A percentile compares a stretch with the other conserved stretches of the same genome.
phyloP scores from a whole-genome alignment of 2,888 invertebrate genomes.

The Gymnoscelis rufifasciata region DNA sequence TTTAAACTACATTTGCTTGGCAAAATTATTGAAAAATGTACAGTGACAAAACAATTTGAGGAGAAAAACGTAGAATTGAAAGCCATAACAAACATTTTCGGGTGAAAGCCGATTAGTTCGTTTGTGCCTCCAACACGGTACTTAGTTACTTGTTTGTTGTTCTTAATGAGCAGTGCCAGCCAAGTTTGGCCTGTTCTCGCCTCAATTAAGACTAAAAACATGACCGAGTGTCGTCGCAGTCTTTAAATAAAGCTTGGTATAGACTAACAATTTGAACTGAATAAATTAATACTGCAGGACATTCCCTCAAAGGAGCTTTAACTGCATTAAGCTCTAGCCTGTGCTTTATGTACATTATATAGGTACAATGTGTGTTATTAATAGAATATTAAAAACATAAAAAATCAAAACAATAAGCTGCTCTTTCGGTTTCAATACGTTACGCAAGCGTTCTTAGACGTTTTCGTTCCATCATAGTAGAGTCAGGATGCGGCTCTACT shows the following conservation, averaged over 20 bases:
- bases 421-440: no score
- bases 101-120: constrained; percentile 70
- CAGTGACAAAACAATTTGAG: no score
- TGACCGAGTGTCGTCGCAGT: constrained; percentile 57
- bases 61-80: constrained; percentile 22
- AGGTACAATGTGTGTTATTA: no score
- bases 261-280: neutral
- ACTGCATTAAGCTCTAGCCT: neutral
- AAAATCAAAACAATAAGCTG: no score
- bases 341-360: neutral
- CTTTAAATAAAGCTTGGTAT: neutral
- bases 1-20: no score
- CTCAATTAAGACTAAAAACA: constrained; percentile 75
- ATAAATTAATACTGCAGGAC: no score
- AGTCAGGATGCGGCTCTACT: no score
- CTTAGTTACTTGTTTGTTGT: constrained; percentile 75
- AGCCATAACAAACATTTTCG: constrained; percentile 26
- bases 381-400: no score
- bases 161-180: constrained; percentile 74
- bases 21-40: no score
- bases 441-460: no score
- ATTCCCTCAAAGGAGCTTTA: no score
- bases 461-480: no score
- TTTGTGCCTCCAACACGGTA: constrained; percentile 46
- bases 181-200: constrained; percentile 68